These are phyloP conservation scores for Desoria tigrina DNA, from an alignment of 2,888 invertebrate species.

Conservation along the genomic window DNA sequence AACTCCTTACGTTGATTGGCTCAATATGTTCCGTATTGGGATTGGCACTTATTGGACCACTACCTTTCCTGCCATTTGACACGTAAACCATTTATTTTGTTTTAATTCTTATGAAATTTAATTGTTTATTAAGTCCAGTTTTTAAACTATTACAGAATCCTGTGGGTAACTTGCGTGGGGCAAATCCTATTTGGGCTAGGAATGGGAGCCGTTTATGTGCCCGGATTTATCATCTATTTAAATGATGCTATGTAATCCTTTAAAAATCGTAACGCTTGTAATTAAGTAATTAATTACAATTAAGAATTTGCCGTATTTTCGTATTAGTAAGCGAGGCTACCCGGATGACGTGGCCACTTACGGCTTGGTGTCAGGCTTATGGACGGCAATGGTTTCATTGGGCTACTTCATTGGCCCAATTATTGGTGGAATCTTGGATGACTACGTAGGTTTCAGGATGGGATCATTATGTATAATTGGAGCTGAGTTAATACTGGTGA, in stretches of 20 bases:
- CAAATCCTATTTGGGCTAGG: conserved; percentile 65
- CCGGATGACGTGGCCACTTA: conserved; percentile 84
- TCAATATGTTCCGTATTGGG: conserved; percentile 68
- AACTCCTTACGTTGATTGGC: conserved; percentile 69
- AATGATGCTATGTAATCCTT: conserved; percentile 71
- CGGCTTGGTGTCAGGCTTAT: conserved; percentile 83
- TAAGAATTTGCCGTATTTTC: too few relatives aligned
- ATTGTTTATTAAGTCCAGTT: neutral
- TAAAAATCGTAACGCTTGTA: too few relatives aligned
- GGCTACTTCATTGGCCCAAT: conserved; percentile 81
- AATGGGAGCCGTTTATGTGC: conserved; percentile 80
- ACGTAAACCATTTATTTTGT: conserved; percentile 63
- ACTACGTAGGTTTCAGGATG: conserved; percentile 65
- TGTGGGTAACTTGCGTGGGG: conserved; percentile 66
- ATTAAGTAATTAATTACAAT: conserved; percentile 57
- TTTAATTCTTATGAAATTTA: too few relatives aligned
- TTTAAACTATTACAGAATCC: conserved; percentile 58
- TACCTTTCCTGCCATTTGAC: conserved; percentile 69
- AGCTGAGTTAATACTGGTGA: conserved; percentile 22
- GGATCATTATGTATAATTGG: conserved; percentile 22
- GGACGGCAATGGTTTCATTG: conserved; percentile 84
- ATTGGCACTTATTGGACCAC: conserved; percentile 76
- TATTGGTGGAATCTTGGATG: conserved; percentile 71
- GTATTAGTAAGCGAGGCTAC: conserved; percentile 72
- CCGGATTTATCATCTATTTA: conserved; percentile 81